A percentile compares a stretch with the other conserved stretches of the same genome.
These are phyloP conservation scores for Xenops minutus DNA, from an alignment of 2,797 vertebrate genomes.

Conservation along the genomic window DNA sequence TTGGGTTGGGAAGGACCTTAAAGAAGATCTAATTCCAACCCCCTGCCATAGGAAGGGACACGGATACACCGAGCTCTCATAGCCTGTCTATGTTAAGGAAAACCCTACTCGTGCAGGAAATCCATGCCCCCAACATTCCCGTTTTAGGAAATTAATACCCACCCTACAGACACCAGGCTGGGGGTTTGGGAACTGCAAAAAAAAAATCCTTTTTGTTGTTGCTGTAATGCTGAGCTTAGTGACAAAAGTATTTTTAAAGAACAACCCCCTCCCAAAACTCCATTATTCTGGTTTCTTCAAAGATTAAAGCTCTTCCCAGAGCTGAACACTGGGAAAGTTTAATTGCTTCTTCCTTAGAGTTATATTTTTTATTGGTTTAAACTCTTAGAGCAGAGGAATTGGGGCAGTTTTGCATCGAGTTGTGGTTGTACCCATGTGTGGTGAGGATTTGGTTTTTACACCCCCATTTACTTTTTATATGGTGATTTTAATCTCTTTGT, in stretches of 20 bases:
- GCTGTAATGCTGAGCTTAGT: background rate
- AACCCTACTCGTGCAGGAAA: background rate
- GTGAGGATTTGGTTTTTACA: background rate
- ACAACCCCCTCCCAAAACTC: background rate
- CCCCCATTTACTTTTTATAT: background rate
- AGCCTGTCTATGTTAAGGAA: background rate
- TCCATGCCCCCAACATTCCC: background rate
- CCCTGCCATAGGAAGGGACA: background rate
- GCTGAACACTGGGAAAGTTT: background rate
- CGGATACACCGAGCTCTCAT: fast-evolving
- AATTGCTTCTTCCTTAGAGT: background rate
- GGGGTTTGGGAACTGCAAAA: background rate
- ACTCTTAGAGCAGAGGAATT: background rate
- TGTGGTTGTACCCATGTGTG: fast-evolving
- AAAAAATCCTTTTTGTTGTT: background rate
- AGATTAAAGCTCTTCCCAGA: background rate
- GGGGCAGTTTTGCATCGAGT: background rate
- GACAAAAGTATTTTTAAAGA: background rate
- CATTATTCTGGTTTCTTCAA: background rate
- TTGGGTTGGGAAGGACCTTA: background rate
- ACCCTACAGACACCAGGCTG: fast-evolving
- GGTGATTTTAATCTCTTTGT: background rate
- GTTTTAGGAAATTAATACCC: background rate
- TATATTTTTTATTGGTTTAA: background rate
- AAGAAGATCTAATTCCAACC: background rate